phyloP scores from a whole-genome alignment of 2,113 vertebrate species.

The Austrofundulus limnaeus region DNA sequence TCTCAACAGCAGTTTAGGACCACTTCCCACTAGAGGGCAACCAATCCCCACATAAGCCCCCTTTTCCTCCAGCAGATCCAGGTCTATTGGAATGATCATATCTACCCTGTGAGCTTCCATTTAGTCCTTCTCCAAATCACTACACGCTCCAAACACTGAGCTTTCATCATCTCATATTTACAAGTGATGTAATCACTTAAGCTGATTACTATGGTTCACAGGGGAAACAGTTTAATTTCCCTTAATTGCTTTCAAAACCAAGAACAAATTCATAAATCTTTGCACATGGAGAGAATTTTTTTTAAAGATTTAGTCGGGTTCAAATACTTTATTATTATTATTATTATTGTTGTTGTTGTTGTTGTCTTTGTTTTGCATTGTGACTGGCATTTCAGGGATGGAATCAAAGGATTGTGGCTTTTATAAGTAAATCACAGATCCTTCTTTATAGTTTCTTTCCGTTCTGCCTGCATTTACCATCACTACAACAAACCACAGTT shows the following conservation, averaged over 20 bases:
- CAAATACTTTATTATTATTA: no score
- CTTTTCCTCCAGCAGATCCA: conserved; percentile 44
- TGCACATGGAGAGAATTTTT: conserved; percentile 57
- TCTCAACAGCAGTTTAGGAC: conserved; percentile 12
- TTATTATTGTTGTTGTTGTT: no score
- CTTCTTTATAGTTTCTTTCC: conserved; percentile 44
- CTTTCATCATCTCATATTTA: conserved; percentile 75
- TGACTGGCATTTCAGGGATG: conserved; percentile 38
- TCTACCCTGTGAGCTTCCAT: conserved; percentile 48
- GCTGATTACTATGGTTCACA: conserved; percentile 72
- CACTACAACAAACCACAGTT: conserved; percentile 48
- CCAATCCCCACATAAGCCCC: conserved; percentile 70
- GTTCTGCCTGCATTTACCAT: conserved; percentile 53
- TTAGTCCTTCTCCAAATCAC: conserved; percentile 51
- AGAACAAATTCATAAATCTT: conserved; percentile 71
- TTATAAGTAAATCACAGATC: conserved; percentile 48
- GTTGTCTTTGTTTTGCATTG: conserved; percentile 43
- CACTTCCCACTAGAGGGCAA: conserved; percentile 81
- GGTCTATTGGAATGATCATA: conserved; percentile 45
- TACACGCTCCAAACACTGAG: conserved; percentile 34
- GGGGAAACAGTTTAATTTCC: conserved; percentile 74
- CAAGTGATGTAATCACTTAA: conserved; percentile 70
- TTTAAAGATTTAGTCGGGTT: conserved; percentile 49
- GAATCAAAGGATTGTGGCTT: conserved; percentile 50
- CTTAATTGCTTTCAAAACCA: conserved; percentile 68